Evolutionary conservation across 2,113 vertebrate species (phyloP), one percentile per base, ranked within the genome.

Genomic region (Crotalus viridis): DNA sequence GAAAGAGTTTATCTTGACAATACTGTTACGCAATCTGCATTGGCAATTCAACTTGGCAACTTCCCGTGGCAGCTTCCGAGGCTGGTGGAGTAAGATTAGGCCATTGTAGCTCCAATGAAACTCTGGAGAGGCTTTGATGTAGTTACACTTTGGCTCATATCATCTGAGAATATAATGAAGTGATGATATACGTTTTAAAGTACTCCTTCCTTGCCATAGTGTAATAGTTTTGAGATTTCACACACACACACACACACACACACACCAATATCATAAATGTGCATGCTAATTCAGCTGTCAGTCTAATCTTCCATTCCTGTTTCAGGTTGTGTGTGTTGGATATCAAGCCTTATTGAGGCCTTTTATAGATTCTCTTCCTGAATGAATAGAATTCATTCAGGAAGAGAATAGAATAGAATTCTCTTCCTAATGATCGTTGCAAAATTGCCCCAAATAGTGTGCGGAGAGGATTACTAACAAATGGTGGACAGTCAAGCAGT

Each of bases 111-210:
- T 54, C 43, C 51, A 64, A 85, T 33, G 56, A 51, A n/a, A 46
- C 43, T 61, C 85, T 7, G 13, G 56, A 52, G 51, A 91, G 55
- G 21, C 91, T 87, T 91, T 91, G 91, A 91, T 91, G 91, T 91
- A 87, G 91, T 91, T 91, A 87, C 24, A 86, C 85, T 91, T 91
- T 19, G 24, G 55, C 28, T 91, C 85, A 87, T 87, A 87, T 87
- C 85, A 91, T 86, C 56, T 52, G 56, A 52, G 85, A 52, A 52
- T 52, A 87, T 64, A 91, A 87, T 51, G 46, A 28, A 39, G 39
- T 39, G 39, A 39, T 39, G 91, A 64, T 28, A 52, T 22, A 57
- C 56, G 52, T n/a, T 51, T 91, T 91, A 64, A 64, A 52, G 51
- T 52, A 57, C 48, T 39, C 51, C 56, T 87, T 61, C 91, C 26